Evolutionary conservation across 2,888 invertebrate genomes (phyloP).

Genomic region (Megamerina dolium): DNA sequence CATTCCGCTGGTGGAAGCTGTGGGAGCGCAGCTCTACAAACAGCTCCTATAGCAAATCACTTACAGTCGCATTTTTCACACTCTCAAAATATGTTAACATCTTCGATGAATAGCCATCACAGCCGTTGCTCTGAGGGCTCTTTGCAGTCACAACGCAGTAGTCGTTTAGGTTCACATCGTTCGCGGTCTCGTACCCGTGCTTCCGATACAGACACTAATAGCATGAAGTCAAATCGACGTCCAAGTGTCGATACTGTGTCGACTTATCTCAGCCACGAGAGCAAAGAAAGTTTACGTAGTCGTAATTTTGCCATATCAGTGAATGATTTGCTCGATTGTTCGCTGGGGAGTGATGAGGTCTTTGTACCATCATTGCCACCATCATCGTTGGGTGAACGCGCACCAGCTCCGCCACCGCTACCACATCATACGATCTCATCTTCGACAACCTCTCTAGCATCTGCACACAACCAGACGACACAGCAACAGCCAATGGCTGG

Average conservation of each 20-base stretch:
- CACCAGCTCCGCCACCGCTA: slow-evolving; percentile 41
- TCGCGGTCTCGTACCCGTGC: slow-evolving; percentile 48
- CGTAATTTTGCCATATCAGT: slow-evolving; percentile 53
- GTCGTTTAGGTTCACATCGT: slow-evolving; percentile 43
- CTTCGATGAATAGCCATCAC: slow-evolving; percentile 47
- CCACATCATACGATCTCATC: slow-evolving; percentile 25
- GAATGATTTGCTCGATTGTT: slow-evolving; percentile 65
- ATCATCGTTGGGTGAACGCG: slow-evolving; percentile 37
- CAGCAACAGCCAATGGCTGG: slow-evolving; percentile 45
- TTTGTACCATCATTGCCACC: slow-evolving; percentile 50
- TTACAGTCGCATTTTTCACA: slow-evolving; percentile 36
- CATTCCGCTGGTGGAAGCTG: slow-evolving; percentile 15
- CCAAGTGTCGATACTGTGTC: slow-evolving; percentile 85
- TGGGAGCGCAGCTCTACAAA: neutral
- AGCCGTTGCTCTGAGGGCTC: slow-evolving; percentile 48
- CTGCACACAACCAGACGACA: slow-evolving; percentile 24
- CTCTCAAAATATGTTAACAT: slow-evolving; percentile 39
- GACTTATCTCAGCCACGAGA: slow-evolving; percentile 81
- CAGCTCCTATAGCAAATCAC: slow-evolving; percentile 17
- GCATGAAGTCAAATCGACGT: slow-evolving; percentile 69
- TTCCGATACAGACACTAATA: slow-evolving; percentile 54
- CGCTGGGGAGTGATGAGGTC: slow-evolving; percentile 66
- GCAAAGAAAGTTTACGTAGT: slow-evolving; percentile 64
- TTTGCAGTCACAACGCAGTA: slow-evolving; percentile 39
- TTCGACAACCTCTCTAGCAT: slow-evolving; percentile 19